Base-by-base conservation (phyloP, 37 sponge, comb jelly and placozoan genomes). In the Theonella swinhoei region DNA sequence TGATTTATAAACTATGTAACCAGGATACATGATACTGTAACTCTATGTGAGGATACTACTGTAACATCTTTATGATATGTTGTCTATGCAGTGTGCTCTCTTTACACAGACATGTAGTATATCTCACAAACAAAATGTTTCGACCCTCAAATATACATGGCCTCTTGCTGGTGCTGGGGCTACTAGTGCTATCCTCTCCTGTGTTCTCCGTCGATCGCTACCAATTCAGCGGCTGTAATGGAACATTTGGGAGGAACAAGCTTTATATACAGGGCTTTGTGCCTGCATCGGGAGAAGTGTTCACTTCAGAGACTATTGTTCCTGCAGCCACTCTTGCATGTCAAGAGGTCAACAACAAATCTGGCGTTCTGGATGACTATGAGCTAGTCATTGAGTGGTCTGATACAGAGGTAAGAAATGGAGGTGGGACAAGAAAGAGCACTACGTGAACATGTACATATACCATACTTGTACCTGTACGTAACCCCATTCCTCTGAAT, bases 291-390 rank as follows among this genome's bases (percentile, higher is more conserved):
- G 77, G 76, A 59, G 42, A 59, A 2, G 63, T 62, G 30, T 85
- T 60, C 26, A 1, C 36, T 14, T 77, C 85, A 39, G 78, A 77
- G 61, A 71, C 59, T 24, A 70, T 85, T 29, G 63, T 85, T 39
- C 90, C 90, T 41, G 90, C 90, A 24, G 86, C 81, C 7, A 59
- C 9, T 40, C 36, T 77, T 31, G 90, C 90, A 31, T 64, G 84
- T 24, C 72, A 85, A 39, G 90, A 90, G n/a, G 58, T 90, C 70
- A 90, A 90, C 63, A 40, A 32, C 60, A 85, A 81, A 25, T 39
- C 58, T 11, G 22, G 36, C 22, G 2, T 81, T 23, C 82, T 90
- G 4, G 60, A 41, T 19, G 77, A 90, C 25, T 85, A 85, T 40
- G 11, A 85, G 1, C 62, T 90, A 5, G 63, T 38, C 41, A 59